phyloP scores from a whole-genome alignment of 2,888 invertebrate species.

The Leptura quadrifasciata region DNA sequence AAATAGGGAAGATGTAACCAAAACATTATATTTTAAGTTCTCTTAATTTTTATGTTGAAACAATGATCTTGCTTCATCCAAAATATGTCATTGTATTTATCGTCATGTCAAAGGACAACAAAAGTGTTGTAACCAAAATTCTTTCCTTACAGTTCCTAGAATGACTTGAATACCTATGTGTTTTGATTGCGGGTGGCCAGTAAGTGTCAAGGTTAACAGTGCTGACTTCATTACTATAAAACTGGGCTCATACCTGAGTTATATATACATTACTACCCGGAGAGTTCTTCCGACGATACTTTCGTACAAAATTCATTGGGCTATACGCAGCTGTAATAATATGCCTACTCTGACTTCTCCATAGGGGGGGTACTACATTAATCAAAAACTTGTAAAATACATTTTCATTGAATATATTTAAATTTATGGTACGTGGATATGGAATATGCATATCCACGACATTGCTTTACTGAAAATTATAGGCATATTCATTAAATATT shows the following conservation, averaged over 20 bases:
- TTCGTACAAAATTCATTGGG: constrained; percentile 24
- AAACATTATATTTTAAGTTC: no score
- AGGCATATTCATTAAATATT: background rate
- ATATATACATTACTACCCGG: constrained; percentile 62
- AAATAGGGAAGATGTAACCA: no score
- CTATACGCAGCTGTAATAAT: constrained; percentile 37
- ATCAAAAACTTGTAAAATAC: constrained; percentile 21
- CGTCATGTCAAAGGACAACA: no score
- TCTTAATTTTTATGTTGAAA: no score
- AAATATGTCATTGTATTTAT: no score
- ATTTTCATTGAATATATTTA: constrained; percentile 25
- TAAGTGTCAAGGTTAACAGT: constrained; percentile 66
- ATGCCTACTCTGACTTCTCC: constrained; percentile 22
- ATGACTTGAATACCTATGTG: constrained; percentile 66
- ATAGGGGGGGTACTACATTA: constrained; percentile 19
- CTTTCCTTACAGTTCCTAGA: no score
- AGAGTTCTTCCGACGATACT: constrained; percentile 58
- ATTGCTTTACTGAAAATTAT: background rate
- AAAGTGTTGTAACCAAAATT: no score
- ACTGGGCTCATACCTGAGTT: constrained; percentile 67
- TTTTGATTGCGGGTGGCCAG: constrained; percentile 70
- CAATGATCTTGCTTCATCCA: no score
- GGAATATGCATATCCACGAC: background rate
- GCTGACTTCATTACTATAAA: constrained; percentile 70
- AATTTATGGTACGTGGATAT: constrained; percentile 14